phyloP scores from a whole-genome alignment of 2,888 invertebrate genomes.

The Stenotaenia linearis region DNA sequence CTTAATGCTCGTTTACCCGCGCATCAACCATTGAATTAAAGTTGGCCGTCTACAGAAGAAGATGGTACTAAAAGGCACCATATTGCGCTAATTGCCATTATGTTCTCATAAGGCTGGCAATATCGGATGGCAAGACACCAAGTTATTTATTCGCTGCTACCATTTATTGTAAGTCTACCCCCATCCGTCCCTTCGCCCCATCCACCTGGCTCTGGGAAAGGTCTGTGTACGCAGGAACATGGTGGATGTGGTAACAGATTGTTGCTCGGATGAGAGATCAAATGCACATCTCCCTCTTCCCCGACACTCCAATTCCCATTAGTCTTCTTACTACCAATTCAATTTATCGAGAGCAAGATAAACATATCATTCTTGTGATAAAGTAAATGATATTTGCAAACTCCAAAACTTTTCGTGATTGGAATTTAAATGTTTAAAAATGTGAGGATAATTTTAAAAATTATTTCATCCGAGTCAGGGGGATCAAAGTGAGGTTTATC shows the following conservation, averaged over 20 bases:
- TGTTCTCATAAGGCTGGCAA: constrained; percentile 32
- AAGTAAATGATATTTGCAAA: neutral
- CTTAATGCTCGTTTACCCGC: constrained; percentile 27
- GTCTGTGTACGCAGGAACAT: constrained; percentile 12
- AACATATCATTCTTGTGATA: neutral
- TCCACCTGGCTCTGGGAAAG: constrained; percentile 31
- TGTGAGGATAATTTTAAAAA: no score
- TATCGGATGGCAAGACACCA: constrained; percentile 31
- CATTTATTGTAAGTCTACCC: constrained; percentile 28
- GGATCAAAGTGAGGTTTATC: constrained; percentile 1
- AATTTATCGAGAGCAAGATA: neutral
- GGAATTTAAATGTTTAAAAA: neutral
- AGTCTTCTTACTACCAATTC: constrained; percentile 6
- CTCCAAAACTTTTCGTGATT: neutral
- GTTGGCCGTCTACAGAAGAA: constrained; percentile 22
- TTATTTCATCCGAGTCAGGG: no score
- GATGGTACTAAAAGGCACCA: constrained; percentile 28
- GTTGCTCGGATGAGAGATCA: constrained; percentile 24
- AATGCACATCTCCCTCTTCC: constrained; percentile 17
- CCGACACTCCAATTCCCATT: constrained; percentile 27
- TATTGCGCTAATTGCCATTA: constrained; percentile 34
- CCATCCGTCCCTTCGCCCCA: constrained; percentile 4
- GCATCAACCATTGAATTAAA: constrained; percentile 33
- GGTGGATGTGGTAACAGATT: constrained; percentile 31
- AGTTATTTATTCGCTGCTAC: constrained; percentile 32